Conservation (phyloP, 2,888 invertebrate species). For the Noctua comes region DNA sequence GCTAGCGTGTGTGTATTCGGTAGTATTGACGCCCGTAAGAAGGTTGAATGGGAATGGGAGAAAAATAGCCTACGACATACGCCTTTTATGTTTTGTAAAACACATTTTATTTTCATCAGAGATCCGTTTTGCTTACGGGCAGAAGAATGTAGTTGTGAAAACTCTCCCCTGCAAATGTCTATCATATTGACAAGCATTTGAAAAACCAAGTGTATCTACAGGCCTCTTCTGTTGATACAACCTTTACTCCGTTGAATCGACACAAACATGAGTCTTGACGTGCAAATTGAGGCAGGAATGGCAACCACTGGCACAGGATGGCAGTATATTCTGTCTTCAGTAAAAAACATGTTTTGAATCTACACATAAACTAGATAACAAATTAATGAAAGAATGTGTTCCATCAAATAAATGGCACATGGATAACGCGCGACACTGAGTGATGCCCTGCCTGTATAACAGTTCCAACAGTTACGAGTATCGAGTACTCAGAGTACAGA, state of each 20-base stretch:
- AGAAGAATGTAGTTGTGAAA: background rate
- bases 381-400: constrained; percentile 26
- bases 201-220: background rate
- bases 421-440: constrained; percentile 40
- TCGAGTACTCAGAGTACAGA: background rate
- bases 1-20: background rate
- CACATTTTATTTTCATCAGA: background rate
- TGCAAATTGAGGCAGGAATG: background rate
- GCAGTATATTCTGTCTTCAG: background rate
- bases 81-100: background rate
- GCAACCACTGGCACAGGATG: background rate
- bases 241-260: background rate
- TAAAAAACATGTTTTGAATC: constrained; percentile 2
- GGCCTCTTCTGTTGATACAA: background rate
- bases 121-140: background rate
- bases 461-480: constrained; percentile 3
- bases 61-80: background rate
- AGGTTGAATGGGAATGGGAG: too few relatives aligned
- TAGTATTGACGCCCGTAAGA: background rate
- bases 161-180: too few relatives aligned
- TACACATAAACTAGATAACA: background rate
- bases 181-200: too few relatives aligned
- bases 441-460: constrained; percentile 27
- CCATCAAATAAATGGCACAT: constrained; percentile 37
- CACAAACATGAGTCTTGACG: background rate